A percentile compares a stretch with the other conserved stretches of the same genome.
phyloP scores from a whole-genome alignment of 2,797 vertebrate species.

The Synaphobranchus kaupii region DNA sequence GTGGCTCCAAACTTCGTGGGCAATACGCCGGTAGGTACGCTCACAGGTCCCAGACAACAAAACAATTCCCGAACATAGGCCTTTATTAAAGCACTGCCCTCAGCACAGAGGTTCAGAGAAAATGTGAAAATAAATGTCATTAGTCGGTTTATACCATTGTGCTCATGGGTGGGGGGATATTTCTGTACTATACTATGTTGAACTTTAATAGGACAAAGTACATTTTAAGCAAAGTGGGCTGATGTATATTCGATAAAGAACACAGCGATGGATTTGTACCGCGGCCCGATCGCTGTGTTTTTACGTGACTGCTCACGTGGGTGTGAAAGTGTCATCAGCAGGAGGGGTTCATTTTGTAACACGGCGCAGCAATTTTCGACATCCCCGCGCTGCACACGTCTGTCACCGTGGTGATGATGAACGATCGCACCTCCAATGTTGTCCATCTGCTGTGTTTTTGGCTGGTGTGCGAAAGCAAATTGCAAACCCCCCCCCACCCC shows the following conservation, averaged over 20 bases:
- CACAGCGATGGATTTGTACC: too few species aligned
- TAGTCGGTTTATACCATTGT: background rate
- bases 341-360: slow-evolving; percentile 26
- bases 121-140: background rate
- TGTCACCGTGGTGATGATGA: slow-evolving; percentile 36
- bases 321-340: slow-evolving; percentile 7
- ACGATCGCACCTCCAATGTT: slow-evolving; percentile 34
- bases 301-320: background rate
- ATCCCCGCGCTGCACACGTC: slow-evolving; percentile 26
- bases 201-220: background rate
- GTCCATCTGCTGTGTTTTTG: slow-evolving; percentile 41
- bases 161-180: background rate
- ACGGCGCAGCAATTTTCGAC: slow-evolving; percentile 22
- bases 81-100: background rate
- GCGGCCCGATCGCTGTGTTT: background rate
- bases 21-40: background rate
- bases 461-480: background rate
- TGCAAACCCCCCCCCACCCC: background rate
- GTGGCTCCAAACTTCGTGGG: background rate
- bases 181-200: background rate
- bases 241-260: background rate
- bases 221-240: background rate
- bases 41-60: background rate
- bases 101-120: background rate
- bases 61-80: background rate